Conservation (phyloP, 1,140 invertebrate species). For the Diachasma alloeum region DNA sequence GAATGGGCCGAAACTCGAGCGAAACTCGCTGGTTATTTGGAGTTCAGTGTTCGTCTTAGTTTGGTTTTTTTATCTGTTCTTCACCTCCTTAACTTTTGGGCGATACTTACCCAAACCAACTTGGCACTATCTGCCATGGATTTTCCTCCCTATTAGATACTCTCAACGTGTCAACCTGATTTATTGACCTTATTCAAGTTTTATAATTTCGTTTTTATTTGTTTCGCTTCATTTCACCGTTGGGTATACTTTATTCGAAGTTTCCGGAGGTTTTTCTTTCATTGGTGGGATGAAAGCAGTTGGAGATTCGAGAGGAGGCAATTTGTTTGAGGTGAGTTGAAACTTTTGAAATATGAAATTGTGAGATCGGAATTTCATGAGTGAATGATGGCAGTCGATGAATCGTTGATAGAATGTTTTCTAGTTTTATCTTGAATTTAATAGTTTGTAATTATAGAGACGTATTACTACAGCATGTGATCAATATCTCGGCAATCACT, state of each 20-base stretch:
- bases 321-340: no score
- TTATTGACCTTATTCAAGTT: not conserved
- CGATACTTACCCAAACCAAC: not conserved
- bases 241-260: not conserved
- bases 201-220: not conserved
- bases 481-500: no score
- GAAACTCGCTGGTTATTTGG: conserved; percentile 2
- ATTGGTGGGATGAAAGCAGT: not conserved
- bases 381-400: no score
- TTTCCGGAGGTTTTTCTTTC: not conserved
- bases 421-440: no score
- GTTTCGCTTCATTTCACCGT: not conserved
- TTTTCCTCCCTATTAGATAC: not conserved
- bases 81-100: not conserved
- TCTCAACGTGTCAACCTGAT: not conserved
- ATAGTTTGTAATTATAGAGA: no score
- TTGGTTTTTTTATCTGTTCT: not conserved
- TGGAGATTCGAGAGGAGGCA: not conserved
- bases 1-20: not conserved
- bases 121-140: not conserved
- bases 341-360: no score
- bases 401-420: no score
- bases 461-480: no score
- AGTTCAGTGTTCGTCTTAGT: not conserved
- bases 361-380: no score